Base-by-base conservation (phyloP, 2,113 vertebrate genomes). In the Tympanuchus pallidicinctus region DNA sequence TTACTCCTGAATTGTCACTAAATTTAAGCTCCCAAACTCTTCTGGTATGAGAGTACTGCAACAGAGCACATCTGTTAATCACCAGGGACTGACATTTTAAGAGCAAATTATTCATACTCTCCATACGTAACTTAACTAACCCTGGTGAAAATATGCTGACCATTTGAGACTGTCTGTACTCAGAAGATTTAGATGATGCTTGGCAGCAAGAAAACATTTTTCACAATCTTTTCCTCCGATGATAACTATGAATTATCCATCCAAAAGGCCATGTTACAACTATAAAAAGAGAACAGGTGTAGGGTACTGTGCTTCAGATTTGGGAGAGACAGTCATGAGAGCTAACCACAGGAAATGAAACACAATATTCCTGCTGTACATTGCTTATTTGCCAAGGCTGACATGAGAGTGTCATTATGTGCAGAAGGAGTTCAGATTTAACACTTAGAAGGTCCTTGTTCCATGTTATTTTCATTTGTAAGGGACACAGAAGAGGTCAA, bases 221-320 rank as follows among this genome's bases (percentile, higher is more conserved):
- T 36, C 34, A 19, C 20, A 13, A 4, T n/a, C 40, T 18, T 30
- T 40, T 36, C 13, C 52, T 24, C 16, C 77, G 28, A 17, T 81
- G 69, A 72, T 86, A 86, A 77, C 43, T 63, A 10, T 54, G 64
- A 94, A 27, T 91, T 94, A 88, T 78, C 11, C 34, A 50, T 13
- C 5, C 57, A 90, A 52, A 90, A 57, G 57, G n/a, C 8, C 56
- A 84, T 57, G 22, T 11, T 83, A 38, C 40, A 83, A 15, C 88
- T 81, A 86, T 88, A 83, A 94, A 94, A 88, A 82, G 5, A 3
- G 88, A 95, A 84, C 95, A 96, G 92, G 93, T 94, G 93, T 59
- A 74, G 74, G 84, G 70, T 88, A 78, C 87, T 27, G 30, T 88
- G 78, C 38, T 92, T 38, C 71, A 88, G 73, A 75, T 95, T 88